phyloP scores from a whole-genome alignment of 2,888 invertebrate genomes.

The Ptychoptera albimana region DNA sequence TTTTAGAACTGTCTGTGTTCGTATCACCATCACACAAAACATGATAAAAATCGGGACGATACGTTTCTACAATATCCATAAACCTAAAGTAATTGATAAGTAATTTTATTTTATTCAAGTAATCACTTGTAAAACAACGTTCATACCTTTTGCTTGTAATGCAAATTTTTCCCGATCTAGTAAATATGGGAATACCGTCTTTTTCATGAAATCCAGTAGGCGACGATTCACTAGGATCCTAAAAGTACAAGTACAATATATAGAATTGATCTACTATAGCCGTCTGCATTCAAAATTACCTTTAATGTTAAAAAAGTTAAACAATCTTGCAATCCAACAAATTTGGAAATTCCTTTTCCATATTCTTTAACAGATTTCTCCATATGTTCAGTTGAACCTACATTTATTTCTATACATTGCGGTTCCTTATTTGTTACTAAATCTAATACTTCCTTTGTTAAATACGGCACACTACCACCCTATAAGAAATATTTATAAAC shows the following conservation, averaged over 20 bases:
- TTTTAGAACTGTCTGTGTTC: constrained; percentile 41
- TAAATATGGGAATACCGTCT: constrained; percentile 59
- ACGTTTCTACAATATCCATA: constrained; percentile 60
- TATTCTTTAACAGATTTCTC: constrained; percentile 46
- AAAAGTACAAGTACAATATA: background rate
- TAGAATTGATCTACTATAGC: constrained; percentile 36
- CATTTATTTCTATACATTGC: constrained; percentile 47
- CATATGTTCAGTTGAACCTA: constrained; percentile 51
- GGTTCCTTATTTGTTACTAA: constrained; percentile 37
- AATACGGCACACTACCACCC: constrained; percentile 70
- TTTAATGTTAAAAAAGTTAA: constrained; percentile 29
- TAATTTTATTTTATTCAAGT: constrained; percentile 2
- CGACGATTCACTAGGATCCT: constrained; percentile 48
- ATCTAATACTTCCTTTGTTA: constrained; percentile 60
- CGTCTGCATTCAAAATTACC: constrained; percentile 17
- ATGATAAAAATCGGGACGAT: constrained; percentile 69
- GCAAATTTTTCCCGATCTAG: constrained; percentile 54
- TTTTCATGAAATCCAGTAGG: constrained; percentile 58
- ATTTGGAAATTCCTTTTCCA: constrained; percentile 48
- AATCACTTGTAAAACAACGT: background rate
- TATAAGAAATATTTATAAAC: constrained; percentile 20
- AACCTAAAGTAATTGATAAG: constrained; percentile 34
- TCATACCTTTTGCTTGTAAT: constrained; percentile 41
- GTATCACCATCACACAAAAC: constrained; percentile 54
- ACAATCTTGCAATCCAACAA: constrained; percentile 43